These are phyloP conservation scores for Aulostomus chinensis DNA, from an alignment of 2,797 vertebrate species.

Conservation along the genomic window DNA sequence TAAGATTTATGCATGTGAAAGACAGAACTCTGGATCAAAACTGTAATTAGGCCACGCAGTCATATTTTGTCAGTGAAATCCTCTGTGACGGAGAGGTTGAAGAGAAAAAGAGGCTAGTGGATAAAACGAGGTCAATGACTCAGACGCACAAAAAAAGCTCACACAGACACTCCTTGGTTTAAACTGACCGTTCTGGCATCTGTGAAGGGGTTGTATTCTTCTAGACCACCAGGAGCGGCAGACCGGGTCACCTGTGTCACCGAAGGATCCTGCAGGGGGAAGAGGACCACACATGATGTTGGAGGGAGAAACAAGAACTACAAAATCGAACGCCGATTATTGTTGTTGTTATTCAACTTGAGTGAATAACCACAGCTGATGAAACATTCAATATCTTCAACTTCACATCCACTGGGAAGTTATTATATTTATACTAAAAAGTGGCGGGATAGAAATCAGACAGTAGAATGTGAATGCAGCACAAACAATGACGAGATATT, in stretches of 20 bases:
- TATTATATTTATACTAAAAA: no score
- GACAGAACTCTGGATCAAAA: slow-evolving; percentile 22
- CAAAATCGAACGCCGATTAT: no score
- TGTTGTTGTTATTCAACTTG: no score
- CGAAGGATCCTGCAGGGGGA: slow-evolving; percentile 86
- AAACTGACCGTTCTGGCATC: slow-evolving; percentile 91
- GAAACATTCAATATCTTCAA: no score
- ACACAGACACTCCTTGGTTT: background rate
- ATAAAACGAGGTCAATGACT: slow-evolving; percentile 52
- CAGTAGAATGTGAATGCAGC: no score
- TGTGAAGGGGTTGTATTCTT: slow-evolving; percentile 96
- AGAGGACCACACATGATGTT: slow-evolving; percentile 28
- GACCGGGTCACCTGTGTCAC: slow-evolving; percentile 95
- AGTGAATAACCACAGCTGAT: no score
- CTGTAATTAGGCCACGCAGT: slow-evolving; percentile 49
- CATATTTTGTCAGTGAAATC: slow-evolving; percentile 45
- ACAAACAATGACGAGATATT: no score
- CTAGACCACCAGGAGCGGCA: slow-evolving; percentile 87
- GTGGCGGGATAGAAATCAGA: no score
- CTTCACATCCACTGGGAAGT: no score
- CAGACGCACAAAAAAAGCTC: slow-evolving; percentile 11
- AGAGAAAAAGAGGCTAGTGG: slow-evolving; percentile 14
- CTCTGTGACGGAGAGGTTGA: slow-evolving; percentile 38
- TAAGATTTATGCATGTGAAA: slow-evolving; percentile 30
- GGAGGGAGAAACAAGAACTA: no score